Evolutionary conservation across 2,797 vertebrate genomes (phyloP), one percentile per base, ranked within the genome.

Genomic region (Hydrolagus colliei): DNA sequence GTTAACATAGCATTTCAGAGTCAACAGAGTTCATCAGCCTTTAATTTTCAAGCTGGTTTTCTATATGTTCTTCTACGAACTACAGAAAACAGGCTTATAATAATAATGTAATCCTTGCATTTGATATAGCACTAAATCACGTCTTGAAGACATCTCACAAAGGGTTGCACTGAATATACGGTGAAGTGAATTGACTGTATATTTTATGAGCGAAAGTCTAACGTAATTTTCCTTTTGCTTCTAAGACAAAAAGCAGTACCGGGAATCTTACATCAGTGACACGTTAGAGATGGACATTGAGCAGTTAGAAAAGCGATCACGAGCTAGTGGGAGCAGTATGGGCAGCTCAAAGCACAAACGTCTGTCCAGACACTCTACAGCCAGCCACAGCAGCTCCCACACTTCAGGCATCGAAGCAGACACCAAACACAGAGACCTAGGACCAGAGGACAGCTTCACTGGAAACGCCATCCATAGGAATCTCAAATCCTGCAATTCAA

Each of bases 201-300:
- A 52, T 52, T 52, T 52, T 52, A 6, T 52, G 41, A 6, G 41
- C 41, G 41, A 52, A 52, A 52, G 41, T 52, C 11, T 59, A 67
- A 16, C 18, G 9, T 79, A 22, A 27, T 27, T 0, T 88, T 32
- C 79, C 14, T 72, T 85, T n/a, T 71, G 8, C 80, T 14, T 62
- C 16, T 0, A 92, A 99, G 98, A 98, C 89, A 99, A 99, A 93
- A 99, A 99, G 91, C 97, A 98, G 91, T 99, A 99, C 92, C 92
- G 97, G 0, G 98, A 99, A 88, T 99, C 98, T 0, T 99, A 99
- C 91, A 99, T 99, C 93, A 99, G 97, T 0, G 97, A 99, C 79
- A 97, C 96, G n/a, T 93, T 99, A 16, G 98, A 99, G 72, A 94
- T 97, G 68, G 97, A 99, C 91, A 96, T 99, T 94, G 98, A 98